Evolutionary conservation across 2,888 invertebrate genomes (phyloP), one percentile per base, ranked within the genome.

Genomic region (Dorcus parallelipipedus): DNA sequence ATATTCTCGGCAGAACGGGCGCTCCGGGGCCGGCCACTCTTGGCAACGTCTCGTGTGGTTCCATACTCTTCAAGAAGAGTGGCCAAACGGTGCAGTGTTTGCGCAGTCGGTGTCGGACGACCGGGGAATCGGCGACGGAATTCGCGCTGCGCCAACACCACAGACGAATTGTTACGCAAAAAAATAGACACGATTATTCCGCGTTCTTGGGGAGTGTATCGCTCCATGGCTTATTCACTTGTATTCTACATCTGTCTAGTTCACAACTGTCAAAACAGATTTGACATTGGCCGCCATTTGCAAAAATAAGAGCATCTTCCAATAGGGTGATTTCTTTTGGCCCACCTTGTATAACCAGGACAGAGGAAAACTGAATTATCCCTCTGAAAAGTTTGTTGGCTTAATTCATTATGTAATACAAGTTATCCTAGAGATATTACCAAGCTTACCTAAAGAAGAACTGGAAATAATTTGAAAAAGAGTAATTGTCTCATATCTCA

Each of bases 1-100:
- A 59, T 61, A 10, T 51, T 59, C 54, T 60, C 55, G 41, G 9
- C 20, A 38, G 54, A 60, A 60, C 60, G 60, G 43, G 58, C 58
- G 51, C 43, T 50, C 42, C 56, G 54, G 17, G 55, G 54, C 49
- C 58, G 39, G 41, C 41, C 26, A 41, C 43, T 6, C 39, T 52
- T 26, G 41, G 39, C 20, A 50, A 38, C 55, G 9, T 40, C 40
- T 40, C 40, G 40, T 40, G 40, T 40, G 40, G 40, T 40, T 1
- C 40, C 40, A 40, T 40, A 47, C 17, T 14, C 14, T 14, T 14
- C 14, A 14, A 14, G 14, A 1, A 1, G 1, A 1, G 14, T 14
- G 14, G 14, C 9, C 53, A 56, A 43, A 58, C 52, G n/a, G 38
- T 43, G 42, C 9, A 56, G 56, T 56, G 54, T 56, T 54, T 39